Conservation (phyloP, 2,797 vertebrate genomes). For the Halcyon leucocephala region DNA sequence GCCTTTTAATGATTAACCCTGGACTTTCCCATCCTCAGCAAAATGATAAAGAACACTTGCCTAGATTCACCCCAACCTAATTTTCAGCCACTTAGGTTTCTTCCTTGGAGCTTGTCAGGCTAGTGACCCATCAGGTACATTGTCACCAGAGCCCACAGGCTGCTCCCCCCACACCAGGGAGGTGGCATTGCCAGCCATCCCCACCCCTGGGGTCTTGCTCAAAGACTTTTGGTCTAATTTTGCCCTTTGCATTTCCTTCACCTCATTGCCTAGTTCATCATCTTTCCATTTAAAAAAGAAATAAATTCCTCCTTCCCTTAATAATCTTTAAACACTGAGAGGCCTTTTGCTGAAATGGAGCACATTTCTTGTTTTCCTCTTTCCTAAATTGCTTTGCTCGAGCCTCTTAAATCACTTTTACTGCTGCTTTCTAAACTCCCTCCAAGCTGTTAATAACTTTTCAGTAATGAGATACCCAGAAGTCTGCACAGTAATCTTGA, state of each 20-base stretch:
- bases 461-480: not conserved
- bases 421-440: not conserved
- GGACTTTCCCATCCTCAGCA: slow-evolving; percentile 31
- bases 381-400: not conserved
- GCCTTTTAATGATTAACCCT: slow-evolving; percentile 39
- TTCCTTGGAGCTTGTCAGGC: not conserved
- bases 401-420: not conserved
- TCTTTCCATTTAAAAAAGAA: not conserved
- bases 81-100: not conserved
- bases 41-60: not conserved
- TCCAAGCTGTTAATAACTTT: not conserved
- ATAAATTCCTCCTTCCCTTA: not conserved
- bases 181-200: not conserved
- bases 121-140: not conserved
- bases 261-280: not conserved
- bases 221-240: not conserved
- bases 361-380: not conserved
- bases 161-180: not conserved
- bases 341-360: not conserved
- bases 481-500: not conserved
- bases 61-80: slow-evolving; percentile 4
- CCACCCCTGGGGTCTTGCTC: not conserved
- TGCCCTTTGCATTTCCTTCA: not conserved
- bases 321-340: not conserved
- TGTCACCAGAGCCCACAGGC: not conserved